These are phyloP conservation scores for Egretta garzetta DNA, from an alignment of 2,113 vertebrate species.

Conservation along the genomic window DNA sequence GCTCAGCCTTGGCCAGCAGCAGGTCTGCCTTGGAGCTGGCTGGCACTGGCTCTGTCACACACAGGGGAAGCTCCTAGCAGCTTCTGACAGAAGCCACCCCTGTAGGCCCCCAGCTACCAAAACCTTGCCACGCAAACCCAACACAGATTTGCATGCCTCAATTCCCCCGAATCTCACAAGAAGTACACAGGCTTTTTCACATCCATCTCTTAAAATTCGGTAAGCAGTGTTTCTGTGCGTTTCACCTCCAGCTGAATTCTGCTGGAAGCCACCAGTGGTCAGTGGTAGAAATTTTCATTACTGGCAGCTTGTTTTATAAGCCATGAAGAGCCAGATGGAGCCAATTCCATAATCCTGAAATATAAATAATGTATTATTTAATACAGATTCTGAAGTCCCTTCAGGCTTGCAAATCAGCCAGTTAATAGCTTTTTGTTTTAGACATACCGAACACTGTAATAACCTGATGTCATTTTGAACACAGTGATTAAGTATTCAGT, in stretches of 20 bases:
- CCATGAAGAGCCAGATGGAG: background rate
- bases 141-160: background rate
- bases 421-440: constrained; percentile 4
- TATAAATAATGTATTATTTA: constrained; percentile 15
- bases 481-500: constrained; percentile 12
- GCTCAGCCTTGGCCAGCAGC: too few relatives aligned
- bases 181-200: background rate
- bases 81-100: too few relatives aligned
- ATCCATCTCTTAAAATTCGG: background rate
- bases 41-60: too few relatives aligned
- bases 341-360: background rate
- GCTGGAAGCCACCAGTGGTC: background rate
- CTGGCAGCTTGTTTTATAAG: background rate
- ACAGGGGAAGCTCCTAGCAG: too few relatives aligned
- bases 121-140: too few relatives aligned
- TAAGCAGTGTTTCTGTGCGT: accelerated
- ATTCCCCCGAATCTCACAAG: background rate
- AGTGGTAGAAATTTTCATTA: background rate
- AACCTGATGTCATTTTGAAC: constrained; percentile 15
- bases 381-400: background rate
- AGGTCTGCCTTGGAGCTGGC: too few relatives aligned
- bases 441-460: background rate
- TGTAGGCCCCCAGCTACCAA: too few relatives aligned
- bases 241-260: background rate
- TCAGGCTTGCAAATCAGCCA: constrained; percentile 7